Base-by-base conservation (phyloP, 2,797 vertebrate genomes). In the Rhinatrema bivittatum region DNA sequence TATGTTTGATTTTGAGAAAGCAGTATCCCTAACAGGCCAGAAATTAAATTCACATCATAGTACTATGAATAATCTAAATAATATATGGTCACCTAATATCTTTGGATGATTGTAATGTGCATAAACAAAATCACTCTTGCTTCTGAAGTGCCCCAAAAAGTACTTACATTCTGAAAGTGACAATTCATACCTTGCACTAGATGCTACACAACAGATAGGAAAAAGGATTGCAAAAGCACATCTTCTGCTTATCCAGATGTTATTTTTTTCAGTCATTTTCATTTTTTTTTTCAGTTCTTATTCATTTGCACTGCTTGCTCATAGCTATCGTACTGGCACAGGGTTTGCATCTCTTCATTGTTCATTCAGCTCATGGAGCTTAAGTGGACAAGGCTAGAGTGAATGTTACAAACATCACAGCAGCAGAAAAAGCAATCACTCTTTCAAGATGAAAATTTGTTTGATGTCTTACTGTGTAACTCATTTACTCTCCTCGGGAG, bases 371-470 rank as follows among this genome's bases (percentile, higher is more conserved):
- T 85, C 85, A 81, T 82, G 83, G 60, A 81, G 80, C 77, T 87
- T 87, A 86, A 87, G 87, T 88, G 84, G 85, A 85, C 81, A 82
- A 84, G 79, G 78, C 79, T 82, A 77, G 77, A 83, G 84, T 0
- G 68, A 87, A 86, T 86, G 85, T 87, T 84, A 87, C 79, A 86
- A 87, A 87, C 83, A 87, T 87, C 82, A 79, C 84, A 87, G 85
- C 80, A 70, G 79, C 82, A 85, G 82, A 84, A 85, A 87, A 86
- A 87, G 83, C 84, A 87, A 86, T 87, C 81, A 85, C 75, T 87
- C 83, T 87, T 86, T 85, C 80, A 85, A 84, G 84, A 88, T 81
- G 83, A 84, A 88, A 87, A 85, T 86, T 84, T 82, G 84, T 85
- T 87, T 87, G 83, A 87, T 87, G 84, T 87, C 84, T 87, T 82